Base-by-base conservation (phyloP, 1,140 invertebrate genomes). In the Gonioctena quinquepunctata region DNA sequence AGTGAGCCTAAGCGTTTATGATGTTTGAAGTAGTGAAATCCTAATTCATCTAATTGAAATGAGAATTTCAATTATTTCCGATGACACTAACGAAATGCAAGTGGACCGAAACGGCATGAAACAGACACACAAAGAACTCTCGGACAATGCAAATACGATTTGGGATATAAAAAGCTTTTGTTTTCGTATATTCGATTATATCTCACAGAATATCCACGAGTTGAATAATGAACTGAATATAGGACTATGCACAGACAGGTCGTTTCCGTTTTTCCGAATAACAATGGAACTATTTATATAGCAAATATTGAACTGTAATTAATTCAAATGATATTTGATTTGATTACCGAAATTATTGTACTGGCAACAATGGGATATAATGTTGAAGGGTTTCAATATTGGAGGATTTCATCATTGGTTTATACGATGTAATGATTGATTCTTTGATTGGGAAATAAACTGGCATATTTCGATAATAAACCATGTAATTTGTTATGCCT, bases 231-330 rank as follows among this genome's bases (percentile, higher is more conserved):
- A 42, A 42, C n/a, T 7, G 28, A 33, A 33, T 33, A 13, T 8
- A 2, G 11, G n/a, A 42, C 33, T 42, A n/a, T 4, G 16, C 16
- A 42, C 16, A n/a, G 1, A 42, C 11, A n/a, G 33, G 13, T 42
- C 2, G 33, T 42, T 42, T 42, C 33, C 16, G 33, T 13, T 42
- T 42, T 42, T 42, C 8, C 11, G 33, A 42, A 42, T 42, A n/a
- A 42, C 33, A 42, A 42, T 42, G 33, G 16, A 42, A 42, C 18
- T 56, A 56, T 56, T 56, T 56, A 56, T 19, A 56, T 56, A 56
- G 21, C 13, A 56, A 56, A 21, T 23, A n/a, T 56, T n/a, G 22
- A 21, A 23, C n/a, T 23, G 52, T 56, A 56, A 56, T 56, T 56
- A 56, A 23, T 56, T 23, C n/a, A 56, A 56, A 56, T 19, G 52